Base-by-base conservation (phyloP, 2,113 vertebrate species). In the Kryptolebias marmoratus region DNA sequence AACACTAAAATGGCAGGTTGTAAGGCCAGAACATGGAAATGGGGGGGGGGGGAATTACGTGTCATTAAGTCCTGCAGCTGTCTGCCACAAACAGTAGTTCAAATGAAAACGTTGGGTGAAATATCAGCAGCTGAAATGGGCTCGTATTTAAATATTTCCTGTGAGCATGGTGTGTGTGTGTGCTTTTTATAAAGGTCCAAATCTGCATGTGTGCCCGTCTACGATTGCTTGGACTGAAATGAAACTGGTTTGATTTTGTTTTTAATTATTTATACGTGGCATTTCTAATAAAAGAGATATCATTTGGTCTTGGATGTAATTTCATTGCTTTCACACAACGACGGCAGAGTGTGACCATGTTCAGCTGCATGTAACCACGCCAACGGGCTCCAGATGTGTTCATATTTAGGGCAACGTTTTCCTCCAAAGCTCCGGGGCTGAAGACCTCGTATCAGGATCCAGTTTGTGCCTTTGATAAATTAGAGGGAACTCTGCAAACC, bases 91-190 rank as follows among this genome's bases (percentile, higher is more conserved):
- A 22, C 22, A 22, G 22, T 22, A 22, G 22, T 22, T 22, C 22
- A 22, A 22, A 22, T 22, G 22, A 22, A 22, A 22, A 22, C 22
- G 22, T 22, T 22, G 22, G 22, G 62, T 67, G 62, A 81, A 67
- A 44, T 58, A 73, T 68, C 52, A 58, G 12, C 11, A 57, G 67
- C 45, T 52, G 44, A 74, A 54, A 68, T 49, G 56, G 57, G 84
- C 64, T 77, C 69, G 61, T 73, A 57, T 63, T 42, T 66, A 53
- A 67, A 59, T 81, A 74, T 86, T 81, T 86, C 22, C 22, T 22
- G 22, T 22, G 22, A 22, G 81, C 79, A 80, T 66, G 72, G 63
- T 86, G 88, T 85, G 65, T 59, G 62, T 52, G 69, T 83, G 1
- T 67, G 77, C 81, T 67, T 36, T 36, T 36, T 36, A 4, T 36